Percentiles rank a stretch among this genome's conserved stretches.
Conservation (phyloP, 1,140 invertebrate species). For the Pygmarrhopalites habei region DNA sequence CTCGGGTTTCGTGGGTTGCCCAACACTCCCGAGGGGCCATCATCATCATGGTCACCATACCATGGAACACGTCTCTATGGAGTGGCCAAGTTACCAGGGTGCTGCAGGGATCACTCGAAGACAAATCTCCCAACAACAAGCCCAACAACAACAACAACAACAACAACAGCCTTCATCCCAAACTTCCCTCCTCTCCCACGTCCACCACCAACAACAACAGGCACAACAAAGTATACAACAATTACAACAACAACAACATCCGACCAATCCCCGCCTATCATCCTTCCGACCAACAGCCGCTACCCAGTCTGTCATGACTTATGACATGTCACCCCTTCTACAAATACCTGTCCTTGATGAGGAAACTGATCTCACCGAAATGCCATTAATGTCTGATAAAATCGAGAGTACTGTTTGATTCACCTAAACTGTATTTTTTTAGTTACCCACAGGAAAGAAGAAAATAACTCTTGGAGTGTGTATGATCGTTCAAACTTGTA, state of each 20-base stretch:
- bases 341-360: constrained; percentile 37
- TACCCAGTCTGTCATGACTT: constrained; percentile 18
- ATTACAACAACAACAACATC: constrained; percentile 14
- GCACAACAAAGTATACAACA: constrained; percentile 16
- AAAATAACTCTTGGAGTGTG: too few relatives aligned
- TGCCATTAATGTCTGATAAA: constrained; percentile 37
- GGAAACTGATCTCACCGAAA: constrained; percentile 31
- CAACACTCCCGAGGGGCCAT: constrained; percentile 35
- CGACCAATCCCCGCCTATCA: constrained; percentile 10
- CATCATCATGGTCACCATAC: constrained; percentile 10
- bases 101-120: constrained; percentile 17
- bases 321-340: constrained; percentile 26
- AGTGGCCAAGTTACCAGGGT: constrained; percentile 38
- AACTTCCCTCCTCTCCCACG: constrained; percentile 8
- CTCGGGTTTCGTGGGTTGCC: constrained; percentile 30
- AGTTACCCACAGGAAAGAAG: too few relatives aligned
- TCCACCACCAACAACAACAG: constrained; percentile 9
- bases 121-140: not conserved
- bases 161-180: constrained; percentile 1
- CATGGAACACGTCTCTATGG: constrained; percentile 22
- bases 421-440: too few relatives aligned
- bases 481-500: too few relatives aligned
- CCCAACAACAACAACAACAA: not conserved
- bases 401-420: constrained; percentile 39
- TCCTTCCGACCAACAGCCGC: constrained; percentile 19